A percentile compares a stretch with the other conserved stretches of the same genome.
phyloP scores from a whole-genome alignment of 2,113 vertebrate genomes.

The Spilogale gracilis region DNA sequence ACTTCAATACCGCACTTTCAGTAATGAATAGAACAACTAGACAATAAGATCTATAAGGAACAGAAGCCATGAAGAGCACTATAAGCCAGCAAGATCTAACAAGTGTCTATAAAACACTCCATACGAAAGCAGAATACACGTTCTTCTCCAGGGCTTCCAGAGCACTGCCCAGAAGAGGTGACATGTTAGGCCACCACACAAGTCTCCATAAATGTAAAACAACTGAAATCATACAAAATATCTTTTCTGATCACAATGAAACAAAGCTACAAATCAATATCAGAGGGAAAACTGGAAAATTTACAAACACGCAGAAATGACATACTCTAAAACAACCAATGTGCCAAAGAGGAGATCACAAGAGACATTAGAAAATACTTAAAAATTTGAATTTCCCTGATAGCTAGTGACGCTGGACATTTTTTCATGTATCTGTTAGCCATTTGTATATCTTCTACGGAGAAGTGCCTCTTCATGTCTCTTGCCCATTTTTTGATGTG shows the following conservation, averaged over 20 bases:
- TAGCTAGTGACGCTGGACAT: too few relatives aligned
- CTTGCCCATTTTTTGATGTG: too few relatives aligned
- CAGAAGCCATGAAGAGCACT: not conserved
- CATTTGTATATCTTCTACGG: too few relatives aligned
- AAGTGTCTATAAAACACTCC: not conserved
- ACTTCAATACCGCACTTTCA: not conserved
- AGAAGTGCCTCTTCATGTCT: too few relatives aligned
- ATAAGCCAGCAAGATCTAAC: not conserved
- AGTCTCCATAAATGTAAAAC: not conserved
- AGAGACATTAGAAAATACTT: conserved; percentile 7
- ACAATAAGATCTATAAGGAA: not conserved
- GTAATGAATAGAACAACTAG: not conserved
- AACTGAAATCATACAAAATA: not conserved
- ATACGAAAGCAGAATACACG: not conserved
- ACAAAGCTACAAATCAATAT: not conserved
- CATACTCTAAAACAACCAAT: not conserved
- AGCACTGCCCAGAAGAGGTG: not conserved
- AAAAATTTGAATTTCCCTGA: not conserved
- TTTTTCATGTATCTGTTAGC: too few relatives aligned
- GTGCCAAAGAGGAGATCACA: not conserved
- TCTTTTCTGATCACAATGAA: not conserved
- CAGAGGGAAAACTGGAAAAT: conserved; percentile 6
- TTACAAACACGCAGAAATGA: not conserved
- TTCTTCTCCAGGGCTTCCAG: not conserved
- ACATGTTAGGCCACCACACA: not conserved